Base-by-base conservation (phyloP, 2,888 invertebrate species). In the Serrognathus titanus region DNA sequence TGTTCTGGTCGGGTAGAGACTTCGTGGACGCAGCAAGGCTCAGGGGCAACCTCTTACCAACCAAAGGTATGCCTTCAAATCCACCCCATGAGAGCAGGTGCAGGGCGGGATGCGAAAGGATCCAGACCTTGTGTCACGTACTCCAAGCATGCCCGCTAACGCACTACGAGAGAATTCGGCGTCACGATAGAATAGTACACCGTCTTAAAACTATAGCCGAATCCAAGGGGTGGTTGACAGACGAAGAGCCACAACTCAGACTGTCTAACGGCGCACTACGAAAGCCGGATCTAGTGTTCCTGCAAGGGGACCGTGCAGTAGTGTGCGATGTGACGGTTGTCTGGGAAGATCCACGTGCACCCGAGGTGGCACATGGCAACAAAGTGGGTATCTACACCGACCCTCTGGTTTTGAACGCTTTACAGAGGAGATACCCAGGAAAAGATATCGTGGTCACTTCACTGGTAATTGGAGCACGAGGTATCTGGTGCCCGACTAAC, bases 11-110 rank as follows among this genome's bases (percentile, higher is more conserved):
- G 1, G 65, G 67, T 0, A 7, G 13, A 0, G 65, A 68, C 38
- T 69, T 57, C 41, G 53, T 65, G 1, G 58, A 53, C 8, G 67
- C 68, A 0, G 49, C 66, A 0, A 65, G 65, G 45, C 57, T 68
- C 1, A 24, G 65, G 6, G 62, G 61, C 0, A 66, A 66, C 53
- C 52, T 66, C 1, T 53, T 69, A 5, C 10, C 38, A 7, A 37
- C 16, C 13, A 16, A 31, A 2, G 9, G 11, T 16, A 43, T 43
- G 9, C 51, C 66, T 20, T 68, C 66, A 1, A 53, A 53, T 8
- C 58, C 58, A 2, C 37, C 52, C 13, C 46, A 60, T 3, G 57
- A 51, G 10, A 11, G 64, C 11, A 41, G 43, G 40, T 63, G 63
- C 46, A 10, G 65, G 8, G 64, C 40, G 11, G 63, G 65, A 1